phyloP scores from a whole-genome alignment of 2,888 invertebrate genomes.

The Acanthosepion lycidas region DNA sequence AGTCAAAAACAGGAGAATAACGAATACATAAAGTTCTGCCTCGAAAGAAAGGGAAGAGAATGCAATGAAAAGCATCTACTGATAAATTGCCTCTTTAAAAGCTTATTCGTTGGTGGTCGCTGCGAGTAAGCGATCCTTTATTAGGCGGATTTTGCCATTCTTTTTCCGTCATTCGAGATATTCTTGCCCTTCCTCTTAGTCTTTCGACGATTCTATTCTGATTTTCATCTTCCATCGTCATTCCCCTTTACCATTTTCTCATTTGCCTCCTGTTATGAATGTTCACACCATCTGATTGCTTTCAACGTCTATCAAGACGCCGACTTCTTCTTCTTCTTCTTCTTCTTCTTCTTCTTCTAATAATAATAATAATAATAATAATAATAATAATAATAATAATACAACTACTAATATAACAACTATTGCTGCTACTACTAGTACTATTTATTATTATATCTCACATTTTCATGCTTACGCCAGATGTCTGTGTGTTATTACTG shows the following conservation, averaged over 20 bases:
- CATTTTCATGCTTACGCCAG: too few species aligned
- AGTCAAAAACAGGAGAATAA: background rate
- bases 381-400: too few species aligned
- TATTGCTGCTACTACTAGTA: too few species aligned
- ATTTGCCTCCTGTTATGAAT: background rate
- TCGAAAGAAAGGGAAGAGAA: background rate
- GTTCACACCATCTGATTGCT: background rate
- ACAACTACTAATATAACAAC: too few species aligned
- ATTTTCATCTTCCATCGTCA: background rate
- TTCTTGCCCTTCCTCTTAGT: too few species aligned
- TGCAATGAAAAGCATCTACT: background rate
- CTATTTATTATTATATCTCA: too few species aligned
- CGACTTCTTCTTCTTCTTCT: too few species aligned
- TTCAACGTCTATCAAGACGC: background rate
- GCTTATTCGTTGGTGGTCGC: constrained; percentile 33
- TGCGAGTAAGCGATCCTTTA: background rate
- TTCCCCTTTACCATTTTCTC: background rate
- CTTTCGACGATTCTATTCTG: background rate
- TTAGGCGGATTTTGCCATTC: background rate
- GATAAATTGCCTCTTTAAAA: constrained; percentile 12
- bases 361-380: too few species aligned
- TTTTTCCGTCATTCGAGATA: too few species aligned
- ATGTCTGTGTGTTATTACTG: too few species aligned
- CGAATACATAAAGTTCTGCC: background rate
- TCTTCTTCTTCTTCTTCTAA: too few species aligned